Conservation (phyloP, 2,888 invertebrate species). For the Mythimna ferrago region DNA sequence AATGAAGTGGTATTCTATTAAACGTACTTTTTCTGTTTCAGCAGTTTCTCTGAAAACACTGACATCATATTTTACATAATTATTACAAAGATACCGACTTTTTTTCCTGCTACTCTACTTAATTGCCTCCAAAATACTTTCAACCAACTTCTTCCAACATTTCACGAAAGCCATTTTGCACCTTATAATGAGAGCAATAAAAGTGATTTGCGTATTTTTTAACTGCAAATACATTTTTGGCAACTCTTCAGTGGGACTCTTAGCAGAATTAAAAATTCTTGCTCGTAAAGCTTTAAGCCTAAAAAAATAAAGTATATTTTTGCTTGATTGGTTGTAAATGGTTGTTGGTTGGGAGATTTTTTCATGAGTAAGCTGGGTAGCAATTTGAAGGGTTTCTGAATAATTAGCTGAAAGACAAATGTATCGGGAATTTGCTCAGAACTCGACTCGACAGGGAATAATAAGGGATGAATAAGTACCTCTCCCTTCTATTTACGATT, state of each 20-base stretch:
- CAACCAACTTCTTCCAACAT: slow-evolving; percentile 15
- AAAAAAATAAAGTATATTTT: slow-evolving; percentile 44
- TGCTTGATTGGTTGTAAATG: slow-evolving; percentile 10
- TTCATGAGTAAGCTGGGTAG: slow-evolving; percentile 62
- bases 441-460: slow-evolving; percentile 56
- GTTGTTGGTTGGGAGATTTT: slow-evolving; percentile 44
- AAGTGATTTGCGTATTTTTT: slow-evolving; percentile 28
- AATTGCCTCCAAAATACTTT: slow-evolving; percentile 64
- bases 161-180: slow-evolving; percentile 28
- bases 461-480: slow-evolving; percentile 54
- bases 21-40: slow-evolving; percentile 38
- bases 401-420: slow-evolving; percentile 64
- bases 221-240: slow-evolving; percentile 34
- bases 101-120: slow-evolving; percentile 59
- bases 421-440: slow-evolving; percentile 55
- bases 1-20: slow-evolving; percentile 50
- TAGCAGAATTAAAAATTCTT: slow-evolving; percentile 40
- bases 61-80: slow-evolving; percentile 62
- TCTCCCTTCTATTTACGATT: slow-evolving; percentile 26
- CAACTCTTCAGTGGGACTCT: slow-evolving; percentile 41
- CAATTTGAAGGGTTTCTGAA: slow-evolving; percentile 62
- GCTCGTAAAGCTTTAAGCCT: slow-evolving; percentile 9
- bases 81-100: slow-evolving; percentile 60
- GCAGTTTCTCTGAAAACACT: slow-evolving; percentile 49
- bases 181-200: slow-evolving; percentile 46